phyloP scores from a whole-genome alignment of 2,113 vertebrate species.

The Siniperca chuatsi region DNA sequence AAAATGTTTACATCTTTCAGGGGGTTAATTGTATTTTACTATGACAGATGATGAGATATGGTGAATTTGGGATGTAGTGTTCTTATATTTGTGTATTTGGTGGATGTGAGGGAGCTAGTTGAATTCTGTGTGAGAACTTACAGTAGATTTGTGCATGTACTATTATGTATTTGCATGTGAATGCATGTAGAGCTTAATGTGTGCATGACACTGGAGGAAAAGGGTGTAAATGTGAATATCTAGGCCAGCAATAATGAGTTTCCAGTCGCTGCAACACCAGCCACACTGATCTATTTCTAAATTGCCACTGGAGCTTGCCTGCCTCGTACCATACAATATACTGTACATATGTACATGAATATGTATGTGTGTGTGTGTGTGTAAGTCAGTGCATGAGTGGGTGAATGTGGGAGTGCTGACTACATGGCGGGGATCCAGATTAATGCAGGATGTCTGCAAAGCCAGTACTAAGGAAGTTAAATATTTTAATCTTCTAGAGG shows the following conservation, averaged over 20 bases:
- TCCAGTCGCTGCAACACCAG: slow-evolving; percentile 46
- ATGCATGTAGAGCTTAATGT: slow-evolving; percentile 9
- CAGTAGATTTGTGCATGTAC: neutral
- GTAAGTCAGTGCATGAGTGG: slow-evolving; percentile 11
- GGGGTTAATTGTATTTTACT: neutral
- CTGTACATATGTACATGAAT: neutral
- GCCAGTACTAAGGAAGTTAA: slow-evolving; percentile 33
- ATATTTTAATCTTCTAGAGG: slow-evolving; percentile 43
- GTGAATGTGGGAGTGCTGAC: slow-evolving; percentile 39
- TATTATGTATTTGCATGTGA: slow-evolving; percentile 2
- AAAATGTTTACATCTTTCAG: no score
- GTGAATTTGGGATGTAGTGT: neutral
- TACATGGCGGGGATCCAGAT: slow-evolving; percentile 27
- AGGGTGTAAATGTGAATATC: slow-evolving; percentile 58
- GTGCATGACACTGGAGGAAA: slow-evolving; percentile 33
- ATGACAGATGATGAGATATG: neutral
- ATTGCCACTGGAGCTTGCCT: slow-evolving; percentile 27
- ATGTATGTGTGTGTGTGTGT: slow-evolving; percentile 9
- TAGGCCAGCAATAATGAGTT: slow-evolving; percentile 75
- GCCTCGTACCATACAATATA: neutral
- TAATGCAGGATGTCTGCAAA: slow-evolving; percentile 30
- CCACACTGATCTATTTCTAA: slow-evolving; percentile 59
- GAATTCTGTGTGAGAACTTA: neutral
- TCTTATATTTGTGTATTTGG: neutral
- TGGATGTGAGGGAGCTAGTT: neutral